Base-by-base conservation (phyloP, 2,888 invertebrate species). In the Lasioglossum lativentre region DNA sequence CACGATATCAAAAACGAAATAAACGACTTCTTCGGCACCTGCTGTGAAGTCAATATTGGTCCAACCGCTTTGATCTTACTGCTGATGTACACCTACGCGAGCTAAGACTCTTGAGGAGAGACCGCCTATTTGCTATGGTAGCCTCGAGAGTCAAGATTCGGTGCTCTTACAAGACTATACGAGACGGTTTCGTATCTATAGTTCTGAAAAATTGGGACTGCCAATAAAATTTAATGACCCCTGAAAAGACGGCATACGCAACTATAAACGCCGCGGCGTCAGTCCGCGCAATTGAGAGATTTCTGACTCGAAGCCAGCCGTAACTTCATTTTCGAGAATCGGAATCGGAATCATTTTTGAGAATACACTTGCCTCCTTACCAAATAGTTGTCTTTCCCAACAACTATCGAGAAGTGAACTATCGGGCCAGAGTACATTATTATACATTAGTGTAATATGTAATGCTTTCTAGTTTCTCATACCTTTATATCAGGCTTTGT, bases 21-120 rank as follows among this genome's bases (percentile, higher is more conserved):
- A n/a, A n/a, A n/a, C n/a, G n/a, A n/a, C 30, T 86, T 97, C n/a
- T 96, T 98, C 94, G 98, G 98, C 0, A 97, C 97, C 5, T 96
- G 96, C 84, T 96, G 96, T 6, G 97, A 97, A 94, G 96, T 97
- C 87, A 97, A 96, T 94, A 96, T 96, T 52, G 96, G 97, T n/a
- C 98, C 98, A 2, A 98, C 98, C 0, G 97, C 98, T 30, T 96
- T 98, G 56, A 96, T 98, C 93, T 97, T 98, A 0, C 96, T 98
- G 0, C 96, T 98, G 86, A 97, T 97, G 0, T 96, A 96, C 91
- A 96, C 97, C 0, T 97, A 97, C 92, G 91, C 94, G 23, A 93
- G 92, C 94, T 94, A 90, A 89, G 85, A 12, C 14, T 10, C 59
- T 27, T 10, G 14, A n/a, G 8, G 3, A 66, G 23, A 66, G 4